A percentile compares a stretch with the other conserved stretches of the same genome.
phyloP scores from a whole-genome alignment of 2,113 vertebrate genomes.

The Opisthocomus hoazin region DNA sequence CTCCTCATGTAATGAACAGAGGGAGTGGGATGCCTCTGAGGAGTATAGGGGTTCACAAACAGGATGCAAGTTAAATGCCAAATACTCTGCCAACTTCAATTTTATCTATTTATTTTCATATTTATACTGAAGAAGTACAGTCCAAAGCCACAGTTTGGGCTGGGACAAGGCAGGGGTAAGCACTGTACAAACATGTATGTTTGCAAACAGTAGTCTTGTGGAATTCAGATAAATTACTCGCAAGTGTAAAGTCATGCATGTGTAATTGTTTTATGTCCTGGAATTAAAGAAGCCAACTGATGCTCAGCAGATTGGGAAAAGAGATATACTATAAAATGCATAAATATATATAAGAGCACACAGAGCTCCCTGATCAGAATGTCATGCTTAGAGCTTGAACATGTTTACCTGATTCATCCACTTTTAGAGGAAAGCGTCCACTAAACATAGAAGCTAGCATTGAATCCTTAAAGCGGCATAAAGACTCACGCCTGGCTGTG shows the following conservation, averaged over 20 bases:
- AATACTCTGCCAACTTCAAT: background rate
- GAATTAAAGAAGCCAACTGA: background rate
- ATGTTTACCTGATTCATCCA: conserved; percentile 67
- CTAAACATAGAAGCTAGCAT: conserved; percentile 75
- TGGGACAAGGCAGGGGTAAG: background rate
- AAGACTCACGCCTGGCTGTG: conserved; percentile 54
- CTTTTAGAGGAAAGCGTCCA: conserved; percentile 72
- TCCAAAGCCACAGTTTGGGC: background rate
- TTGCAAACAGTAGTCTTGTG: background rate
- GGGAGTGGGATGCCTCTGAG: background rate
- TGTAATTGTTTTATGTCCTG: background rate
- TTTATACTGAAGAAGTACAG: background rate
- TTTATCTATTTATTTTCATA: background rate
- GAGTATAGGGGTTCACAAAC: background rate
- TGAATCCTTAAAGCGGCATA: conserved; percentile 71
- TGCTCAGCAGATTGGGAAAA: background rate
- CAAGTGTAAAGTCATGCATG: background rate
- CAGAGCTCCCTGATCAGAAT: background rate
- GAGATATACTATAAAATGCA: background rate
- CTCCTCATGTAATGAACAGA: background rate
- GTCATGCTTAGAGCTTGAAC: background rate
- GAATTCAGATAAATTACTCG: background rate
- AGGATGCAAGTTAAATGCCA: background rate
- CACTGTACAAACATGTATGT: background rate
- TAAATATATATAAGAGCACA: background rate